Conservation (phyloP, 2,797 vertebrate species). For the Sylvilagus floridanus region DNA sequence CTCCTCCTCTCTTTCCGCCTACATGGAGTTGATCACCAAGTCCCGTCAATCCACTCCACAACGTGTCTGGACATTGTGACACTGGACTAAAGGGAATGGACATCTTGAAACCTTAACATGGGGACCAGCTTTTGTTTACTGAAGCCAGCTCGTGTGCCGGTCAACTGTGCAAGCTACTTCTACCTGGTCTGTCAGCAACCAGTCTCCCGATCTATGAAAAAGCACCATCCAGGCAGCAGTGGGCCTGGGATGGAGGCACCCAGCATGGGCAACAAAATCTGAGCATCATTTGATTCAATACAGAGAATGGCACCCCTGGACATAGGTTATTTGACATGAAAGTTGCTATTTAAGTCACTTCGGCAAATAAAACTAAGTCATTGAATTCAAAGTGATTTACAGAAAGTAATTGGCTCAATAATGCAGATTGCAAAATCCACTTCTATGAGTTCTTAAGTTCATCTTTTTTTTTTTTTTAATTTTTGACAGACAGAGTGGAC, state of each 20-base stretch:
- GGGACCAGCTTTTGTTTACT: neutral
- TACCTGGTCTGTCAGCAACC: neutral
- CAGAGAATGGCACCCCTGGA: neutral
- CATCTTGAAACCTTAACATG: neutral
- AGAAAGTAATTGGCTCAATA: neutral
- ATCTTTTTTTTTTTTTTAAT: neutral
- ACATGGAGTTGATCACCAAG: neutral
- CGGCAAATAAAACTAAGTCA: neutral
- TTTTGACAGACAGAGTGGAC: too few species aligned
- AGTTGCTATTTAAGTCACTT: neutral
- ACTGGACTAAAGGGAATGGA: neutral
- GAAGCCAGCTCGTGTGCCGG: neutral
- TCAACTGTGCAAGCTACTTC: neutral
- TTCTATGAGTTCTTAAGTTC: neutral
- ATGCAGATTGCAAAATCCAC: neutral
- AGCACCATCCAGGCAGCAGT: fast-evolving
- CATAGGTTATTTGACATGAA: neutral
- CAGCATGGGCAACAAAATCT: neutral
- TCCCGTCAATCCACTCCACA: neutral
- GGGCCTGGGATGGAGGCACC: neutral
- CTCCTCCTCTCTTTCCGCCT: neutral
- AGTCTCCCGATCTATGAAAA: neutral
- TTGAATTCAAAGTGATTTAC: neutral
- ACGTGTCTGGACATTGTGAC: neutral
- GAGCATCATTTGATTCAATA: neutral